phyloP scores from a whole-genome alignment of 2,888 invertebrate species.

The Cerceris rybyensis region DNA sequence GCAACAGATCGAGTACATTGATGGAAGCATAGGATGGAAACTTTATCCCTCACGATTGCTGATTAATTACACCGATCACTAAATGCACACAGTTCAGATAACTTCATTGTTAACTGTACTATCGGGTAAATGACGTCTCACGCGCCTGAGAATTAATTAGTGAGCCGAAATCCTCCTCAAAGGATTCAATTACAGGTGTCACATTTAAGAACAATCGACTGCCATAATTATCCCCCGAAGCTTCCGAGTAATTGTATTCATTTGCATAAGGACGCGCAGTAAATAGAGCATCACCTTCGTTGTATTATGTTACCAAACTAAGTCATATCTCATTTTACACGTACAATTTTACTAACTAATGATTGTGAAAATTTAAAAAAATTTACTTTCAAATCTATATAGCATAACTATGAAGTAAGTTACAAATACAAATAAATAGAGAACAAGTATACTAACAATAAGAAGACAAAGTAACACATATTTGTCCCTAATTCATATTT shows the following conservation, averaged over 20 bases:
- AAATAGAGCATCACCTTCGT: not conserved
- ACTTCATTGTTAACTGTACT: constrained; percentile 38
- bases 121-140: constrained; percentile 29
- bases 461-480: too few relatives aligned
- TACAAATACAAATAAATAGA: too few relatives aligned
- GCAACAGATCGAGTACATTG: not conserved
- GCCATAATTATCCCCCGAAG: constrained; percentile 10
- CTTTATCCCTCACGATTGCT: not conserved
- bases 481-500: too few relatives aligned
- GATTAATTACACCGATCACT: constrained; percentile 38
- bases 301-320: not conserved
- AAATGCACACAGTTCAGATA: constrained; percentile 23
- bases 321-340: not conserved
- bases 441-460: too few relatives aligned
- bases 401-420: too few relatives aligned
- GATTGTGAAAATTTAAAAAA: too few relatives aligned
- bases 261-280: constrained; percentile 2
- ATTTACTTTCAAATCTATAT: too few relatives aligned
- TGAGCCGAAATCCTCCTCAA: constrained; percentile 42
- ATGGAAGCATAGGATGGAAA: not conserved
- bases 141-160: constrained; percentile 45
- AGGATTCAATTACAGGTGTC: constrained; percentile 55
- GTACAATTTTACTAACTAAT: too few relatives aligned
- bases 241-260: constrained; percentile 2
- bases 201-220: constrained; percentile 34